A percentile compares a stretch with the other conserved stretches of the same genome.
These are phyloP conservation scores for Lophotriccus pileatus DNA, from an alignment of 2,797 vertebrate genomes.

Conservation along the genomic window DNA sequence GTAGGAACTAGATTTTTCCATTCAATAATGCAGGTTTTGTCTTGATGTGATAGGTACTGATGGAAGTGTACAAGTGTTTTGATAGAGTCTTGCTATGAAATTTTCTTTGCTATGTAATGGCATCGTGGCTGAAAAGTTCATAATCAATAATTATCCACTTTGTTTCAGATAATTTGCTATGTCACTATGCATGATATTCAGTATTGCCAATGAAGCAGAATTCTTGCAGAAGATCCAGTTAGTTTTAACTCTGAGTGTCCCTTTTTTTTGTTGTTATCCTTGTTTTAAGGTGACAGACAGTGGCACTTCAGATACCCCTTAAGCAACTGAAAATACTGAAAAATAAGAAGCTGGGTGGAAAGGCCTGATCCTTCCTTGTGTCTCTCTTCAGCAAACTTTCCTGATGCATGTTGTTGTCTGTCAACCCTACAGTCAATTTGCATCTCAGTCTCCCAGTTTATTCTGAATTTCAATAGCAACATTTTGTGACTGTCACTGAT, in stretches of 20 bases:
- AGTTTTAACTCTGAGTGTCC: background rate
- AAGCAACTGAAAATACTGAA: background rate
- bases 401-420: background rate
- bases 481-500: background rate
- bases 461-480: background rate
- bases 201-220: background rate
- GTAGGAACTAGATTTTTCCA: background rate
- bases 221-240: background rate
- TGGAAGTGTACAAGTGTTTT: background rate
- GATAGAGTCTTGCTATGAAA: background rate
- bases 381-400: background rate
- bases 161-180: background rate
- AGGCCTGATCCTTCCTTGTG: background rate
- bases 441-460: background rate
- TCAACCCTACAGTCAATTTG: background rate
- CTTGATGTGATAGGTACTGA: rapidly evolving
- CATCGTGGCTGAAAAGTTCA: background rate
- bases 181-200: background rate
- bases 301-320: background rate
- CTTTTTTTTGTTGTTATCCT: background rate
- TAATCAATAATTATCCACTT: background rate
- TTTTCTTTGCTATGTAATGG: background rate
- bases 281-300: background rate
- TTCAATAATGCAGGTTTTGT: background rate
- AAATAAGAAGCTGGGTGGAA: background rate